Evolutionary conservation across 1,140 invertebrate genomes (phyloP).

Genomic region (Elymnias hypermnestra): DNA sequence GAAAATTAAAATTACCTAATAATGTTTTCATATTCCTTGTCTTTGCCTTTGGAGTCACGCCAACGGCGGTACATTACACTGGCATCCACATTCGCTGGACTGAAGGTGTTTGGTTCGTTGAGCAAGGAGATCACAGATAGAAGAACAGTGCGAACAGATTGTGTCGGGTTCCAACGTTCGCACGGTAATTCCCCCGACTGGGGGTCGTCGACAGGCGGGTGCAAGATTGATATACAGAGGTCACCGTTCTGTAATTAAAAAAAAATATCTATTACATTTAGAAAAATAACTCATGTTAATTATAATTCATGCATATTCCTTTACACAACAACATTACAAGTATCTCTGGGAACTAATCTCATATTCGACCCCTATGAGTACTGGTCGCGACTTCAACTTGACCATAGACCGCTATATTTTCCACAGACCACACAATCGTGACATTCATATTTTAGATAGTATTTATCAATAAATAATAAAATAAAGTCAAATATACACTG

Average conservation of each 20-base stretch:
- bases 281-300: too few relatives aligned
- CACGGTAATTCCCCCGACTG: slow-evolving; percentile 98
- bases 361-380: too few relatives aligned
- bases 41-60: slow-evolving; percentile 98
- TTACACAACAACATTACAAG: too few relatives aligned
- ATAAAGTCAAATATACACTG: too few relatives aligned
- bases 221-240: slow-evolving; percentile 99
- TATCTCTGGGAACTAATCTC: too few relatives aligned
- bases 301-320: too few relatives aligned
- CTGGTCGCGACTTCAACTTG: too few relatives aligned
- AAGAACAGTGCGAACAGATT: slow-evolving; percentile 98
- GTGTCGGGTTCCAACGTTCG: slow-evolving; percentile 99
- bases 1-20: too few relatives aligned
- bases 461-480: too few relatives aligned
- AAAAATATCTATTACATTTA: neutral
- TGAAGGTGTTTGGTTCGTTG: slow-evolving; percentile 99
- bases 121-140: slow-evolving; percentile 98
- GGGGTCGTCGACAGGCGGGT: slow-evolving; percentile 99
- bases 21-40: slow-evolving; percentile 99
- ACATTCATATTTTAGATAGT: too few relatives aligned
- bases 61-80: slow-evolving; percentile 99
- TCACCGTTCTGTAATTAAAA: slow-evolving; percentile 90
- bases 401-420: too few relatives aligned
- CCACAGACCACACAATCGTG: too few relatives aligned
- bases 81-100: slow-evolving; percentile 99